A percentile compares a stretch with the other conserved stretches of the same genome.
These are phyloP conservation scores for Loxodonta africana DNA, from an alignment of 2,113 vertebrate species.

Conservation along the genomic window DNA sequence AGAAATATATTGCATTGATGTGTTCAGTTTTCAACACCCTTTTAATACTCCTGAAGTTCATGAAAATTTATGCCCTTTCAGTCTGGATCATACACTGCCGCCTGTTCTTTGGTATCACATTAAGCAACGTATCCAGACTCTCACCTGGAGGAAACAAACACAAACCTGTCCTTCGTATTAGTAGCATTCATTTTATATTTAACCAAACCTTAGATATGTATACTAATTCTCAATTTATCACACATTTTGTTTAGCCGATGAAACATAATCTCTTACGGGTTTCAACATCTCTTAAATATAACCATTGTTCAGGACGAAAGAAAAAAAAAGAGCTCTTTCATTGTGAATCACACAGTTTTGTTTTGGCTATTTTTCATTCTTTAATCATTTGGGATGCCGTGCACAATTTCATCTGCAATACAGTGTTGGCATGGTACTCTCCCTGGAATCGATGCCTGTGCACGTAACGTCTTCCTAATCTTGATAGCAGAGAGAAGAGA, in stretches of 20 bases:
- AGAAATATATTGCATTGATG: not conserved
- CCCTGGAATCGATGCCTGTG: slow-evolving; percentile 43
- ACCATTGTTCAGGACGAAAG: slow-evolving; percentile 55
- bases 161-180: not conserved
- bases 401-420: slow-evolving; percentile 13
- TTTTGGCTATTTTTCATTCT: slow-evolving; percentile 51
- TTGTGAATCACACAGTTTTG: not conserved
- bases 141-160: not conserved
- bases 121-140: not conserved
- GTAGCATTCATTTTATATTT: slow-evolving; percentile 49
- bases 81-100: not conserved
- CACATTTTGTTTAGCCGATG: slow-evolving; percentile 64
- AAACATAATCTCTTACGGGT: slow-evolving; percentile 55
- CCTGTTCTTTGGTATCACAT: not conserved
- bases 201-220: not conserved
- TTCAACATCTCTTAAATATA: slow-evolving; percentile 66
- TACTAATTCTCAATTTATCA: slow-evolving; percentile 38
- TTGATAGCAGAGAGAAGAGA: slow-evolving; percentile 71
- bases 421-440: slow-evolving; percentile 44
- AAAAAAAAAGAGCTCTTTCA: slow-evolving; percentile 30
- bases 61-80: not conserved
- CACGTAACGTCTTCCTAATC: slow-evolving; percentile 65
- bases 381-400: slow-evolving; percentile 56
- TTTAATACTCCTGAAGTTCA: not conserved
- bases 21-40: not conserved